Evolutionary conservation across 1,140 invertebrate species (phyloP), one percentile per base, ranked within the genome.

Genomic region (Chlorops oryzae): DNA sequence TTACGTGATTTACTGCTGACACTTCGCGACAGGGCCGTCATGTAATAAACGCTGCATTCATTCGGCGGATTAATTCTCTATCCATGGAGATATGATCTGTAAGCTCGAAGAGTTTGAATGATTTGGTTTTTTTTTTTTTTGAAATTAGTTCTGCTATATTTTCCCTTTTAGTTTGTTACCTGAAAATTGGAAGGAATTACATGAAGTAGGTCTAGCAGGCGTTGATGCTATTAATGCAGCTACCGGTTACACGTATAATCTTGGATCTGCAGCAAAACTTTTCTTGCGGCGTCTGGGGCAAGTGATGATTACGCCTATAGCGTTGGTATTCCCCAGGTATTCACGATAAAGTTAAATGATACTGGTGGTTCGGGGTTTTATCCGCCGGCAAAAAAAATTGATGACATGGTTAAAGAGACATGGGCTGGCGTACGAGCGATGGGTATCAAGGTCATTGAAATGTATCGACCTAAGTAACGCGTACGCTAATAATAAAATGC

Each of bases 11-110:
- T 72, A 0, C 63, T 77, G 0, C 51, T 62, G 2, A 73, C 75
- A 3, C 65, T 82, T 27, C 72, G 77, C 5, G 58, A 72, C 2
- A 68, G 75, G 1, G 71, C 82, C 7, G 75, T 79, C 39, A 70
- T 84, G 35, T 88, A 87, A 56, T 66, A 88, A 6, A 81, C 84
- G 0, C 58, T 88, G 13, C 87, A 89, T 51, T 81, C 81, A 39
- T 80, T 76, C 57, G 82, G 82, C 20, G 75, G 80, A 51, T 80
- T 80, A 55, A 67, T 85, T 32, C 60, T 88, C 5, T 84, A 86
- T 57, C 85, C 86, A 12, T 88, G 83, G 81, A 86, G 85, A 18
- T 85, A 79, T 56, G 82, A 79, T 15, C 43, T 23, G 65, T 68
- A 24, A 50, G 56, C n/a, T n/a, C n/a, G n/a, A n/a, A n/a, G n/a